Conservation (phyloP, 1,140 invertebrate genomes). For the Rhagoletis zephyria region DNA sequence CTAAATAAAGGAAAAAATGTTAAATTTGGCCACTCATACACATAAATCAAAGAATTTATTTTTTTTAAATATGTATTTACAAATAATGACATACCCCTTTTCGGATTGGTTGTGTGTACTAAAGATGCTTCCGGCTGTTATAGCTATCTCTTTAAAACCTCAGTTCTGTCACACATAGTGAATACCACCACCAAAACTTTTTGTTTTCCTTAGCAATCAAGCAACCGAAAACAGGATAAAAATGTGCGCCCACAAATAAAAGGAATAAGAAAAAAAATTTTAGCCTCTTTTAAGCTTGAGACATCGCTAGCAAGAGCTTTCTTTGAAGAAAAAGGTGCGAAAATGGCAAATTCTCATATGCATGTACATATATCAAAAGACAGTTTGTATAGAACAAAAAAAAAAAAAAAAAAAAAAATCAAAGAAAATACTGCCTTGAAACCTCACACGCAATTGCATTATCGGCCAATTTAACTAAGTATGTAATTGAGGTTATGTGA, state of each 20-base stretch:
- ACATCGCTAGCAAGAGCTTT: conserved; percentile 14
- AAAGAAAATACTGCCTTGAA: background rate
- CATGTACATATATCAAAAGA: background rate
- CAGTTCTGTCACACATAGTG: too few species aligned
- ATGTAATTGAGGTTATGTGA: background rate
- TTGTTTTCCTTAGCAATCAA: too few species aligned
- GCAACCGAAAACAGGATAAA: background rate
- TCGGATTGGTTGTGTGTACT: too few species aligned
- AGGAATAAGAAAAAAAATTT: background rate
- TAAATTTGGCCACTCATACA: too few species aligned
- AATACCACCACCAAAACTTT: too few species aligned
- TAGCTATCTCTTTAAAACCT: too few species aligned
- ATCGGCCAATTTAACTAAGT: too few species aligned
- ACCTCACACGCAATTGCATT: background rate
- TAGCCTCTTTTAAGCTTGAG: background rate
- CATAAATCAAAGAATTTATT: too few species aligned
- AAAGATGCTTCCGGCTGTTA: too few species aligned
- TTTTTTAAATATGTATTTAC: too few species aligned
- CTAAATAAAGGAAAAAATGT: too few species aligned
- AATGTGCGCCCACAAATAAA: background rate
- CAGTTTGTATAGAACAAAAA: background rate
- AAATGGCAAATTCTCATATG: background rate
- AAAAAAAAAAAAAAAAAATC: background rate
- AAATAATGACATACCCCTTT: too few species aligned
- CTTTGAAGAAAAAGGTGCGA: conserved; percentile 9